Conservation (phyloP, 2,888 invertebrate genomes). For the Rotaria macrura region DNA sequence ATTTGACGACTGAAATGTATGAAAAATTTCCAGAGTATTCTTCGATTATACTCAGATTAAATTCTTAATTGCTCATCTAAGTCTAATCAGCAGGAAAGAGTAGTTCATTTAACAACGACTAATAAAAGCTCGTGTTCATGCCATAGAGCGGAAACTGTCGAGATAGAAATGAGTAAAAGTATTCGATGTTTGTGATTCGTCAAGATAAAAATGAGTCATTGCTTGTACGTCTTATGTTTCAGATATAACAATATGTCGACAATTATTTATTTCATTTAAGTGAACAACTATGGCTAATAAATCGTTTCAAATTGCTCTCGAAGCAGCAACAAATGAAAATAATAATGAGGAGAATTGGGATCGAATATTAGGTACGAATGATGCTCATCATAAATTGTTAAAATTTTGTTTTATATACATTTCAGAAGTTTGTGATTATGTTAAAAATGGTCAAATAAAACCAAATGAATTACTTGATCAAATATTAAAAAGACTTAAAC, state of each 20-base stretch:
- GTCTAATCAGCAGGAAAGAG: no score
- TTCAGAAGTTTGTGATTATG: constrained; percentile 10
- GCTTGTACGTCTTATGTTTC: not conserved
- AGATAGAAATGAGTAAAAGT: not conserved
- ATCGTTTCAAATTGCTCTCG: constrained; percentile 14
- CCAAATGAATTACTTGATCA: constrained; percentile 9
- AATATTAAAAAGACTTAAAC: not conserved
- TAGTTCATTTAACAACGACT: not conserved
- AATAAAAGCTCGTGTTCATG: not conserved
- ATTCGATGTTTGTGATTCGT: not conserved
- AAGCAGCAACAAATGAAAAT: constrained; percentile 25
- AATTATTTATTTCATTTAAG: not conserved
- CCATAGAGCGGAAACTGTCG: not conserved
- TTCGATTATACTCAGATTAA: no score
- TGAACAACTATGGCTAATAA: not conserved
- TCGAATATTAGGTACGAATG: constrained; percentile 20
- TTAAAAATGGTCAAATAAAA: constrained; percentile 20
- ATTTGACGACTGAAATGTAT: no score
- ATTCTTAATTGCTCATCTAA: not conserved
- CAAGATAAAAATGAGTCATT: not conserved
- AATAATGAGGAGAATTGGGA: constrained; percentile 27
- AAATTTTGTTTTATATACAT: no score
- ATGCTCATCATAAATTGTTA: no score
- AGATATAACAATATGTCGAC: not conserved
- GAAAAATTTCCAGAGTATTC: no score